Base-by-base conservation (phyloP, 2,888 invertebrate species). In the Cheilosia urbana region DNA sequence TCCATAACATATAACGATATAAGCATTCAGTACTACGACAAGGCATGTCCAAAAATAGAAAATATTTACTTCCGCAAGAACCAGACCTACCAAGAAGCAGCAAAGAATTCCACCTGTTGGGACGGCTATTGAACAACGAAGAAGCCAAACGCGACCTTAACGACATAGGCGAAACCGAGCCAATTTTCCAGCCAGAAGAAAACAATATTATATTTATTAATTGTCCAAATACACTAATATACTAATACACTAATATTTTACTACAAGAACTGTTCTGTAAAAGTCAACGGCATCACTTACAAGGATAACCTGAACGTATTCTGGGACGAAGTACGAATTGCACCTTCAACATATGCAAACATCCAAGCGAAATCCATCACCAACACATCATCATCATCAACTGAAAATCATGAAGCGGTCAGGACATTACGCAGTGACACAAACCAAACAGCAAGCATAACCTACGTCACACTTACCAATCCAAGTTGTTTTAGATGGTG, bases 141-240 rank as follows among this genome's bases (percentile, higher is more conserved):
- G 73, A 45, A 80, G 66, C 73, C 45, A n/a, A 47, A 21, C 72
- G 58, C 72, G 11, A 62, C 4, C 47, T 63, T 9, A 62, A 19
- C 15, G 51, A 62, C 51, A 55, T 21, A 15, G 37, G 49, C 30
- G 19, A 79, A 60, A 57, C 37, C 15, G 11, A n/a, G n/a, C n/a
- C n/a, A n/a, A n/a, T n/a, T n/a, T n/a, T n/a, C n/a, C n/a, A n/a
- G n/a, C n/a, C n/a, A n/a, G n/a, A n/a, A n/a, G n/a, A n/a, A n/a
- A n/a, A n/a, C n/a, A n/a, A n/a, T n/a, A n/a, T n/a, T n/a, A n/a
- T n/a, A n/a, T n/a, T n/a, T n/a, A n/a, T n/a, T n/a, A n/a, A n/a
- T n/a, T n/a, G n/a, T n/a, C n/a, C n/a, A n/a, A n/a, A n/a, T n/a
- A n/a, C n/a, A 45, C 19, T 17, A 30, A 45, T 17, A 30, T 15